Base-by-base conservation (phyloP, 1,140 invertebrate genomes). In the Trichogramma pretiosum region DNA sequence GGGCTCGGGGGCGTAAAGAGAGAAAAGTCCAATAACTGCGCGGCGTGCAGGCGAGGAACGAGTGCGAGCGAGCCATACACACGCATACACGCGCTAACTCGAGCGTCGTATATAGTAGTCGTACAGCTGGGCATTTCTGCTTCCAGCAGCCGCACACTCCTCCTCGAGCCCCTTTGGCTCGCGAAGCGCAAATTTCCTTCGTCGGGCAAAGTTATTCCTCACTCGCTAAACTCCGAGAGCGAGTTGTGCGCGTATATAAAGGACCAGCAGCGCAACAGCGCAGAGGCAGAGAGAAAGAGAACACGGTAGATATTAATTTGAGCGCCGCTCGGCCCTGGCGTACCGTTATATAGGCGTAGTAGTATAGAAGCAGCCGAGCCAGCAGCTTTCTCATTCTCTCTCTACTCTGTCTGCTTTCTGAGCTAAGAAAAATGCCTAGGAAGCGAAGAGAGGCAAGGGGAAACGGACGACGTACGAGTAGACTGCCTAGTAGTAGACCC, bases 371-470 rank as follows among this genome's bases (percentile, higher is more conserved):
- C n/a, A n/a, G n/a, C n/a, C n/a, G n/a, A n/a, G n/a, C n/a, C n/a
- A n/a, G n/a, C n/a, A n/a, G n/a, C n/a, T n/a, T n/a, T n/a, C n/a
- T n/a, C n/a, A n/a, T n/a, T n/a, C n/a, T n/a, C n/a, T n/a, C n/a
- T n/a, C n/a, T n/a, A n/a, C n/a, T n/a, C n/a, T n/a, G n/a, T n/a
- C n/a, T n/a, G n/a, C n/a, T n/a, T n/a, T n/a, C n/a, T 54, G 61
- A 68, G 61, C 60, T 68, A 68, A 68, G 65, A 68, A 68, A 68
- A 68, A 68, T 68, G 63, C 65, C 58, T 56, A 16, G 36, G 24
- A 38, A 34, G 39, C 13, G 34, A 33, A 51, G 43, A 32, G 41
- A 22, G 44, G 45, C 26, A 16, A 23, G n/a, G 9, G 36, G 41
- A 34, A 45, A 17, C 17, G n/a, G 26, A 17, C 10, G 19, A 2